Base-by-base conservation (phyloP, 1,140 invertebrate genomes). In the Zaprionus vittiger region DNA sequence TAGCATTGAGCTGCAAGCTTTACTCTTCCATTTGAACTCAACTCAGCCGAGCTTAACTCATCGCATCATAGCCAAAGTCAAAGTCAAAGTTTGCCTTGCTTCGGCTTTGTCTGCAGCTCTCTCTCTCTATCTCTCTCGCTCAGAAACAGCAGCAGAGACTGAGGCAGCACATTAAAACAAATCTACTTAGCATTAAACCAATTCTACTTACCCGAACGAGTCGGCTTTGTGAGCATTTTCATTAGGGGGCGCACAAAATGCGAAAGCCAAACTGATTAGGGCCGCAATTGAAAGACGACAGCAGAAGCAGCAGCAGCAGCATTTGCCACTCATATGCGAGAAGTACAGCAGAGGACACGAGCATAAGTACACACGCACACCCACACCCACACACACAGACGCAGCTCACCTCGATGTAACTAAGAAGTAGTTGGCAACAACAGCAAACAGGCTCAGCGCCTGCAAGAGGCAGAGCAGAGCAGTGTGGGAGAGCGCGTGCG, bases 131-230 rank as follows among this genome's bases (percentile, higher is more conserved):
- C 28, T 28, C 28, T 31, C 28, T 7, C 28, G 0, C 28, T 28
- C 28, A 0, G 6, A 3, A 11, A 34, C 22, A 67, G 49, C 63
- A 34, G n/a, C 69, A 68, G 17, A 7, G 17, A 31, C 31, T 34
- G 24, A 6, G n/a, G 41, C 41, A 55, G 44, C 61, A 86, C 83
- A 82, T 86, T 83, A 79, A 60, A 61, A 73, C 54, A 86, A 86
- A 86, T 86, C 83, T 83, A 87, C 83, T 86, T 86, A 86, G 63
- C 83, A 86, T 71, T 86, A 86, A 86, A 85, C 83, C 83, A 85
- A 85, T 86, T 85, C 83, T 61, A 77, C 56, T 73, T 73, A 52
- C 44, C 28, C 20, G 28, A 24, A 17, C 47, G 34, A 34, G 41
- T 22, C 38, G 34, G 75, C 64, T 76, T 72, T 76, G 68, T 61